A percentile compares a stretch with the other conserved stretches of the same genome.
phyloP scores from a whole-genome alignment of 2,888 invertebrate species.

The Fragum fragum region DNA sequence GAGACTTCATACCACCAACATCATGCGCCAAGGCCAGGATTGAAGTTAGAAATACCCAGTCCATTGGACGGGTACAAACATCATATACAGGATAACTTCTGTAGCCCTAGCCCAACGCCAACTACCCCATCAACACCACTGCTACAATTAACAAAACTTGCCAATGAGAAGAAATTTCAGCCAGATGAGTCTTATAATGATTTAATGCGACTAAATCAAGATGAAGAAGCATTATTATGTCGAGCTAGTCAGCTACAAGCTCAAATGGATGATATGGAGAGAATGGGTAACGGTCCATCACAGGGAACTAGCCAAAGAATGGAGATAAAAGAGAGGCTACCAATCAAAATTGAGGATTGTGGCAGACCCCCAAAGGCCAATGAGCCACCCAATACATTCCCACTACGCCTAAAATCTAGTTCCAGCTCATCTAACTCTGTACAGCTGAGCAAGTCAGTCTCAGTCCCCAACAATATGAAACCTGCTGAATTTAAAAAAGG shows the following conservation, averaged over 20 bases:
- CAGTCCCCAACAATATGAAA: slow-evolving; percentile 78
- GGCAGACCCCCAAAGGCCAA: slow-evolving; percentile 25
- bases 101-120: slow-evolving; percentile 71
- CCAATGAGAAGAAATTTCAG: slow-evolving; percentile 62
- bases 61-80: slow-evolving; percentile 31
- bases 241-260: slow-evolving; percentile 12
- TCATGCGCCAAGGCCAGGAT: slow-evolving; percentile 33
- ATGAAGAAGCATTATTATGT: slow-evolving; percentile 55
- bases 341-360: slow-evolving; percentile 25
- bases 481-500: slow-evolving; percentile 78
- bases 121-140: slow-evolving; percentile 62
- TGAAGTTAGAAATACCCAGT: slow-evolving; percentile 59
- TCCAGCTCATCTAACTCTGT: slow-evolving; percentile 32
- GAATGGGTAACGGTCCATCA: not conserved
- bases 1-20: slow-evolving; percentile 50
- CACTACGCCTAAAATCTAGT: slow-evolving; percentile 66
- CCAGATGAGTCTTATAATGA: slow-evolving; percentile 71
- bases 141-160: slow-evolving; percentile 70
- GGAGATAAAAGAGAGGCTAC: slow-evolving; percentile 7
- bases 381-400: slow-evolving; percentile 74
- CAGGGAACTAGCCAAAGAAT: slow-evolving; percentile 17
- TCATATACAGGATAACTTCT: slow-evolving; percentile 51
- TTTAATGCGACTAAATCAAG: slow-evolving; percentile 73
- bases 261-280: slow-evolving; percentile 9
- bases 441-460: slow-evolving; percentile 73